A percentile compares a stretch with the other conserved stretches of the same genome.
Conservation (phyloP, 1,140 invertebrate species). For the Anastrepha ludens region DNA sequence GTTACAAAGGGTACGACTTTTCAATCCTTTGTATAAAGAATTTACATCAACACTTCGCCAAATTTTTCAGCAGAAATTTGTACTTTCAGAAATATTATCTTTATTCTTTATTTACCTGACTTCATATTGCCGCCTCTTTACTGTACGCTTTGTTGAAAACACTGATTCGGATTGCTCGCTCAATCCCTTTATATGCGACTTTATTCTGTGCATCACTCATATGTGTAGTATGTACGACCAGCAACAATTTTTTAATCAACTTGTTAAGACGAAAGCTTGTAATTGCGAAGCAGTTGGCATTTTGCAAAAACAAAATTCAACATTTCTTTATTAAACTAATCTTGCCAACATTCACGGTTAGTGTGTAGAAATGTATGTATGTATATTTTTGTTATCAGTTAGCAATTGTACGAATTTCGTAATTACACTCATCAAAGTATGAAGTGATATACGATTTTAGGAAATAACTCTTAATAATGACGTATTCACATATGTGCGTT, state of each 20-base stretch:
- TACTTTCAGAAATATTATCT: neutral
- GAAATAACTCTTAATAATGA: too few species aligned
- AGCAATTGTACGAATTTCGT: neutral
- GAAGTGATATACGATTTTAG: neutral
- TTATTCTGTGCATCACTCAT: neutral
- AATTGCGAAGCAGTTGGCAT: neutral
- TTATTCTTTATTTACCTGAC: slow-evolving; percentile 62
- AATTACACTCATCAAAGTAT: neutral
- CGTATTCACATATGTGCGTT: too few species aligned
- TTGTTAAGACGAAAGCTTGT: slow-evolving; percentile 40
- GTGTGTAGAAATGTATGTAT: neutral
- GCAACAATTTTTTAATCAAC: slow-evolving; percentile 39
- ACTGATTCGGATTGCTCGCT: slow-evolving; percentile 60
- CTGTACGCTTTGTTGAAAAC: slow-evolving; percentile 60
- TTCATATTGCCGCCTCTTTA: slow-evolving; percentile 64
- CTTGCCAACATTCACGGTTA: neutral
- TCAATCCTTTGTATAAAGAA: too few species aligned
- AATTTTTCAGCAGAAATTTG: neutral
- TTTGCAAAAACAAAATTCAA: neutral
- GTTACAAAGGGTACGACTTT: too few species aligned
- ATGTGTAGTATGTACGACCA: neutral
- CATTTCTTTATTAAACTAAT: slow-evolving; percentile 24
- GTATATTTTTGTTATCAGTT: neutral
- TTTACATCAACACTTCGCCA: neutral
- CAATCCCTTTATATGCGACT: slow-evolving; percentile 55